Evolutionary conservation across 2,797 vertebrate genomes (phyloP).

Genomic region (Peromyscus aztecus): DNA sequence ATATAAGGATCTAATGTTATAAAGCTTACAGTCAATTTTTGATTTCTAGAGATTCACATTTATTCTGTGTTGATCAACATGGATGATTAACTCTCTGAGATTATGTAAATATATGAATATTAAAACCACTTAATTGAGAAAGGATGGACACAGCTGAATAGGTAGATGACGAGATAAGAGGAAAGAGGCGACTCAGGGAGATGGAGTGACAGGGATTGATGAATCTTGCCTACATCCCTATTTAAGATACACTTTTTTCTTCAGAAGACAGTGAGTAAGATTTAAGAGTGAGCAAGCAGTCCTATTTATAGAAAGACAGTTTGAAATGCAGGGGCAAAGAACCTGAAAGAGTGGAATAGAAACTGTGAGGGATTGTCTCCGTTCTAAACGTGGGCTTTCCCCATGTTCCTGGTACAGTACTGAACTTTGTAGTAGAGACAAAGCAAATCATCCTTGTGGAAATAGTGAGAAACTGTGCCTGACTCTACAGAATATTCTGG

Average conservation of each 20-base stretch:
- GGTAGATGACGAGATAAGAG: constrained; percentile 63
- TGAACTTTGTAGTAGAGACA: background rate
- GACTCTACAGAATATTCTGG: constrained; percentile 79
- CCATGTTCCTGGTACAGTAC: background rate
- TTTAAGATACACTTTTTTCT: constrained; percentile 92
- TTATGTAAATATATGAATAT: background rate
- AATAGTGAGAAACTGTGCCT: constrained; percentile 3
- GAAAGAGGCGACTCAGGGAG: constrained; percentile 82
- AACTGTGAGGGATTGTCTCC: constrained; percentile 70
- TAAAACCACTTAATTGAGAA: background rate
- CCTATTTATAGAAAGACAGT: constrained; percentile 94
- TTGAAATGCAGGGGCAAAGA: constrained; percentile 88
- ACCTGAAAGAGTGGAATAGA: background rate
- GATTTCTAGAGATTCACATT: constrained; percentile 16
- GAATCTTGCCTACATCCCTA: constrained; percentile 88
- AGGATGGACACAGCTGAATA: background rate
- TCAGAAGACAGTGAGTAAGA: constrained; percentile 91
- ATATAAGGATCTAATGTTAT: background rate
- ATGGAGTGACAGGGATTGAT: constrained; percentile 90
- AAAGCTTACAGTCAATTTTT: background rate
- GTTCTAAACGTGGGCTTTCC: constrained; percentile 55
- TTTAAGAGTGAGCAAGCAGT: constrained; percentile 92
- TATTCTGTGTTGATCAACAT: background rate
- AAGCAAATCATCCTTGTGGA: background rate
- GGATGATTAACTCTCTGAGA: background rate